Evolutionary conservation across 2,888 invertebrate species (phyloP).

Genomic region (Amphipyra berbera): DNA sequence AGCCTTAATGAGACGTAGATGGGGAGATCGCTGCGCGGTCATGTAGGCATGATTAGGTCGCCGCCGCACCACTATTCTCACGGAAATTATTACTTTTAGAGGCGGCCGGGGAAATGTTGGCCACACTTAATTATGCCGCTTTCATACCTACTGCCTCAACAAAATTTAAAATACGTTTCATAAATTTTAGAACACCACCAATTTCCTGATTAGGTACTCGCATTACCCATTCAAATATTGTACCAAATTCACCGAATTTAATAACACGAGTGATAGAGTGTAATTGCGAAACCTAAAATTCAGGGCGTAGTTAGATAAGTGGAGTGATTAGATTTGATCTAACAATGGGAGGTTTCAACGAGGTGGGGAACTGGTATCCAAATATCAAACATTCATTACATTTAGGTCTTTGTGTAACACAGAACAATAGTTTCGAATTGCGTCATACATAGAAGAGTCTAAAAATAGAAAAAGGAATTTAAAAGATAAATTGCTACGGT

Average conservation of each 20-base stretch:
- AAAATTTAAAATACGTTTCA: conserved; percentile 24
- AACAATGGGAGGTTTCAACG: conserved; percentile 22
- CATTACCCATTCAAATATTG: conserved; percentile 45
- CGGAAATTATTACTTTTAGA: conserved; percentile 54
- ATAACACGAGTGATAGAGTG: conserved; percentile 32
- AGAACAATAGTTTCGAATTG: conserved; percentile 36
- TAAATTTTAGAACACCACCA: conserved; percentile 11
- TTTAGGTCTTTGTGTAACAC: conserved; percentile 22
- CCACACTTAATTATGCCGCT: conserved; percentile 33
- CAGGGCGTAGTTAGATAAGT: conserved; percentile 19
- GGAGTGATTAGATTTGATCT: conserved; percentile 36
- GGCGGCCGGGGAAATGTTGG: conserved; percentile 44
- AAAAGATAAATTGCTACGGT: conserved; percentile 52
- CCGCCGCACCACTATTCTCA: conserved; percentile 52
- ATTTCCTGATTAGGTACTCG: conserved; percentile 31
- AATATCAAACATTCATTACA: conserved; percentile 33
- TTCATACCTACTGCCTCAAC: conserved; percentile 9
- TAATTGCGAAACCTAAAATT: conserved; percentile 37
- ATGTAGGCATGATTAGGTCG: conserved; percentile 69
- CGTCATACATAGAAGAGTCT: conserved; percentile 24
- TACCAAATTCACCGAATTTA: conserved; percentile 32
- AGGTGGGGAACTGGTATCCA: conserved; percentile 9
- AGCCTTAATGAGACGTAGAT: conserved; percentile 73
- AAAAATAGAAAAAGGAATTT: conserved; percentile 40
- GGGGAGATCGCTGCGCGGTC: conserved; percentile 60